phyloP scores from a whole-genome alignment of 2,113 vertebrate species.

The Mesoclemmys tuberculata region DNA sequence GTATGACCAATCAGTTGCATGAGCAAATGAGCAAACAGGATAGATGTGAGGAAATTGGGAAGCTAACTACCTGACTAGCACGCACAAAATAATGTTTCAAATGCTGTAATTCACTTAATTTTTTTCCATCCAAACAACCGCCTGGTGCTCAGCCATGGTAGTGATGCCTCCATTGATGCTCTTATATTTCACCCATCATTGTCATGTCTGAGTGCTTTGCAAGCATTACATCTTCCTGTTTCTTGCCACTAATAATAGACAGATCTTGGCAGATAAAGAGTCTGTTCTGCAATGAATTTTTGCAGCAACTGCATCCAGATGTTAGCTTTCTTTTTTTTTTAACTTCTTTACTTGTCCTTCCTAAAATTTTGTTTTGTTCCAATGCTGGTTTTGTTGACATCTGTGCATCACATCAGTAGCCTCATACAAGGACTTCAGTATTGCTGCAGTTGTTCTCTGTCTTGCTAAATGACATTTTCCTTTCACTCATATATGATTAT shows the following conservation, averaged over 20 bases:
- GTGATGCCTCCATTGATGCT: background rate
- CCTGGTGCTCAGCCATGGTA: background rate
- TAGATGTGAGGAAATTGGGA: background rate
- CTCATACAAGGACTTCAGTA: background rate
- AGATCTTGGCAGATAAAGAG: background rate
- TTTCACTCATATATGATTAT: background rate
- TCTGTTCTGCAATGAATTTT: background rate
- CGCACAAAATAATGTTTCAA: background rate
- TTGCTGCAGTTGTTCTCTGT: background rate
- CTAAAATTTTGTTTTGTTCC: background rate
- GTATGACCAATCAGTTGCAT: background rate
- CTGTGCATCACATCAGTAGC: background rate
- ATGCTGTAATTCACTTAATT: background rate
- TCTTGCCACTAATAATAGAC: background rate
- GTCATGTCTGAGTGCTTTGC: background rate
- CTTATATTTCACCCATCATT: accelerated
- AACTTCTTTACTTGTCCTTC: background rate
- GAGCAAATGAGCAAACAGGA: background rate
- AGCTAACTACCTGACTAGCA: accelerated
- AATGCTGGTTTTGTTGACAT: background rate
- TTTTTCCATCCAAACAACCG: background rate
- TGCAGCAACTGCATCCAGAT: conserved; percentile 26
- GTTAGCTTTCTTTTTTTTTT: background rate
- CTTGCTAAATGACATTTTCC: background rate
- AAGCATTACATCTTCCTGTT: accelerated